phyloP scores from a whole-genome alignment of 2,797 vertebrate species.

The Chelidonichthys spinosus region DNA sequence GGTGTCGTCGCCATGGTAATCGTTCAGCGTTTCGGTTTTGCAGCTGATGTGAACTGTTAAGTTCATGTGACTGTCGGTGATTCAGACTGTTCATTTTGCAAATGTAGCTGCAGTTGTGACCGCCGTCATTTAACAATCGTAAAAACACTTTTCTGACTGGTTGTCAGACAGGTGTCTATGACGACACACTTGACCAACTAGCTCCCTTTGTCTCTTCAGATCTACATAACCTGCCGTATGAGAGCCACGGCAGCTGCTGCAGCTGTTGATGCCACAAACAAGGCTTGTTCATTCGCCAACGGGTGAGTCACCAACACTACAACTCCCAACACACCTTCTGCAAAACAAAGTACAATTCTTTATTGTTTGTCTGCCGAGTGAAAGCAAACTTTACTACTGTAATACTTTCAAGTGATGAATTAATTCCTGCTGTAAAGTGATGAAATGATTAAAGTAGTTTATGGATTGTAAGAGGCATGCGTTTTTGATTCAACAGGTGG shows the following conservation, averaged over 20 bases:
- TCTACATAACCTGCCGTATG: constrained; percentile 76
- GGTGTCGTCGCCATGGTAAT: too few relatives aligned
- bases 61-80: too few relatives aligned
- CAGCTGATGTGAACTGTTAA: too few relatives aligned
- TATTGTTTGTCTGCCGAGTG: background rate
- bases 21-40: too few relatives aligned
- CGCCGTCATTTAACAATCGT: too few relatives aligned
- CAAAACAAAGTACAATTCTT: background rate
- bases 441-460: background rate
- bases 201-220: constrained; percentile 45
- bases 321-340: constrained; percentile 8
- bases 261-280: constrained; percentile 50
- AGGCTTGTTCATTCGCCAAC: constrained; percentile 77
- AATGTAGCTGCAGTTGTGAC: too few relatives aligned
- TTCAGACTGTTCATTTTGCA: too few relatives aligned
- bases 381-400: background rate
- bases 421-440: background rate
- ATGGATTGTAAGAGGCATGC: background rate
- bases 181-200: background rate
- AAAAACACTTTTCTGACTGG: too few relatives aligned
- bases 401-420: background rate
- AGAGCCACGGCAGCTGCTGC: constrained; percentile 46
- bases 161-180: background rate
- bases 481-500: constrained; percentile 69
- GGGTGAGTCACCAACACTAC: constrained; percentile 48